Evolutionary conservation across 2,113 vertebrate genomes (phyloP), one percentile per base, ranked within the genome.

Genomic region (Condylura cristata): DNA sequence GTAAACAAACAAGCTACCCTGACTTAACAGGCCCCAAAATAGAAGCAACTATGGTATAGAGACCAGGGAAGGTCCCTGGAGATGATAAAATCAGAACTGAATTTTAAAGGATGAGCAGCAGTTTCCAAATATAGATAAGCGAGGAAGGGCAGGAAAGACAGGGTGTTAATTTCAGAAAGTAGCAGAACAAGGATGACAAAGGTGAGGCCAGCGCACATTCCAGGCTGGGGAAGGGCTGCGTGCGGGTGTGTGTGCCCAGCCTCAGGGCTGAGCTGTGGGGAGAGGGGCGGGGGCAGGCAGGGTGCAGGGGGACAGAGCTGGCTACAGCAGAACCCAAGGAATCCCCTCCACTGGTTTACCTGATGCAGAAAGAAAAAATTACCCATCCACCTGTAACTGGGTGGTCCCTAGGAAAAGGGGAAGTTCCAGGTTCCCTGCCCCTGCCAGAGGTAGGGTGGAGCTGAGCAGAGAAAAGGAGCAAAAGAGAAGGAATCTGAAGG

Each of bases 221-320:
- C 18, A 46, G 58, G 32, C 17, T 4, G 1, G 24, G 7, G 26
- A 26, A 53, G 9, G 82, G 61, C 39, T 63, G 6, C n/a, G n/a
- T n/a, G 37, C 32, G 6, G 0, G 12, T 5, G 3, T 11, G 3
- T 0, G 3, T 17, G 8, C 44, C 8, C 4, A 41, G 37, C 28
- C 12, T 22, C n/a, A 14, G 32, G 48, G 30, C 11, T 16, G 9
- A 60, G 37, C 22, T 22, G 81, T n/a, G n/a, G n/a, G n/a, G n/a
- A n/a, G n/a, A n/a, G 46, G 0, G 22, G 66, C 24, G 0, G 8
- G 46, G 34, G 44, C 41, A 24, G 34, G 61, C 26, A 30, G 11
- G 26, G 1, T 6, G 2, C 26, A 16, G 10, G 6, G 0, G 2
- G 9, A 24, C 61, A 53, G 46, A 9, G n/a, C 39, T 20, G 56